phyloP scores from a whole-genome alignment of 2,113 vertebrate species.

The Peucedramus taeniatus region DNA sequence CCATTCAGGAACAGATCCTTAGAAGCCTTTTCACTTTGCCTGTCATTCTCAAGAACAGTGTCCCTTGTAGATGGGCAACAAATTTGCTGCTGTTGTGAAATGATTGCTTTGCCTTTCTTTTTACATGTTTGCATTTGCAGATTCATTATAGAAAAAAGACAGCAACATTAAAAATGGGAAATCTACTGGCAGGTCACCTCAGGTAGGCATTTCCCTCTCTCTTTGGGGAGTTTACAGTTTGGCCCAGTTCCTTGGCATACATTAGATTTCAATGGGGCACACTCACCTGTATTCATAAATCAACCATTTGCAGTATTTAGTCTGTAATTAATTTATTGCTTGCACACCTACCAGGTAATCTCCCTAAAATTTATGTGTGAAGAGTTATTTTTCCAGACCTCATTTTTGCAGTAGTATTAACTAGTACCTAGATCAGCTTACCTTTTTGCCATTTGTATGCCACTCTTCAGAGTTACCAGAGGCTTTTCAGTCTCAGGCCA shows the following conservation, averaged over 20 bases:
- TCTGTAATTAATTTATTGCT: background rate
- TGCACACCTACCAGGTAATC: background rate
- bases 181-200: background rate
- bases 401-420: background rate
- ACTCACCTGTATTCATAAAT: background rate
- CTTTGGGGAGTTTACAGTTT: background rate
- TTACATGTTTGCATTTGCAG: background rate
- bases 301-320: background rate
- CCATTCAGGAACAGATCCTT: background rate
- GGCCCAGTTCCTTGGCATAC: background rate
- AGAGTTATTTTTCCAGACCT: background rate
- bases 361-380: background rate
- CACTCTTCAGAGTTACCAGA: slow-evolving; percentile 30
- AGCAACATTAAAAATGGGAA: background rate
- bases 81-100: background rate
- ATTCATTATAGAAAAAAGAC: background rate
- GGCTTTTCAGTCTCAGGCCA: slow-evolving; percentile 86
- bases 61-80: background rate
- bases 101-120: background rate
- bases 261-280: rapidly evolving
- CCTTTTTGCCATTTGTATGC: slow-evolving; percentile 73
- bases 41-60: background rate
- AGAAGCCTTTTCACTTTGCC: background rate
- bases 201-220: background rate
- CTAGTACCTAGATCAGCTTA: slow-evolving; percentile 35